These are phyloP conservation scores for Drosophila mayaguana DNA, from an alignment of 2,888 invertebrate genomes.

Conservation along the genomic window DNA sequence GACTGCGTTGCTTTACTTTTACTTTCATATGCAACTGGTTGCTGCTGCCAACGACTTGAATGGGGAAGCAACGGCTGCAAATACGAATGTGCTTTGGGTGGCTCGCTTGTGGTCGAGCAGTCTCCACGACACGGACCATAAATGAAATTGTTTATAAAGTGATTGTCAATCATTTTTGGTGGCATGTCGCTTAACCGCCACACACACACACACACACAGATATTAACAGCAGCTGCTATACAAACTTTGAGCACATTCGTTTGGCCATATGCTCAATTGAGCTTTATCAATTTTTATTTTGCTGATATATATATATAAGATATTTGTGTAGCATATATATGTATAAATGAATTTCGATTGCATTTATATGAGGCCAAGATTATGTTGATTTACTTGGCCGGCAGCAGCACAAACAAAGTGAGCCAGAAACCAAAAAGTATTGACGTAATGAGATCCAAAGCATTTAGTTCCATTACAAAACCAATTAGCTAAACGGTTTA, in stretches of 20 bases:
- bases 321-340: neutral
- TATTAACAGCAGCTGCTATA: constrained; percentile 64
- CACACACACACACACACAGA: constrained; percentile 21
- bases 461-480: constrained; percentile 53
- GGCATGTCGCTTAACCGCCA: constrained; percentile 77
- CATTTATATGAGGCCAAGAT: neutral
- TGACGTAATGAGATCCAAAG: constrained; percentile 36
- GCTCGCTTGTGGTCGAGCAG: constrained; percentile 38
- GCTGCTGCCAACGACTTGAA: constrained; percentile 52
- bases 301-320: constrained; percentile 3
- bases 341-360: neutral
- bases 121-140: constrained; percentile 55
- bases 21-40: constrained; percentile 81
- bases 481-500: constrained; percentile 68
- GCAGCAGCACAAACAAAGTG: constrained; percentile 1
- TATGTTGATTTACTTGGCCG: constrained; percentile 4
- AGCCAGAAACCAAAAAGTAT: neutral
- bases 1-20: constrained; percentile 75
- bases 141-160: constrained; percentile 77
- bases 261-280: constrained; percentile 55
- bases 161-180: constrained; percentile 80
- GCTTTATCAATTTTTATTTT: constrained; percentile 22
- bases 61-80: constrained; percentile 61
- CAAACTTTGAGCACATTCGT: constrained; percentile 49
- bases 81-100: constrained; percentile 43